Evolutionary conservation across 2,113 vertebrate genomes (phyloP), one percentile per base, ranked within the genome.

Genomic region (Phylloscopus trochilus): DNA sequence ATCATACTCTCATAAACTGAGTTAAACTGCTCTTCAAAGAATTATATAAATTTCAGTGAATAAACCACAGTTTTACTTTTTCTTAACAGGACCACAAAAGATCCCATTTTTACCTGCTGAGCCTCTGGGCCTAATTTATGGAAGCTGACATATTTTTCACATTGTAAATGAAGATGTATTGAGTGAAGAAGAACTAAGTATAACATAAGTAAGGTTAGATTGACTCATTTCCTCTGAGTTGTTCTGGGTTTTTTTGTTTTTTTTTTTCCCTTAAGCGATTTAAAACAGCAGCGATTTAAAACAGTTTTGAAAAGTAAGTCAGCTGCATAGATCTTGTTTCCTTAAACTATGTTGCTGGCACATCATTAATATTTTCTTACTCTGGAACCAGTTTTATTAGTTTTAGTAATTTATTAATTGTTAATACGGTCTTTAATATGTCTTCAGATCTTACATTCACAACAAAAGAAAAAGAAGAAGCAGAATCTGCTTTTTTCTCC

Each of bases 301-400:
- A 77, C 77, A 93, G 68, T 53, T 87, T 37, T 23, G 30, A 77
- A 79, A 85, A 95, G 31, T 41, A 94, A 92, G 60, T 84, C 92
- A 85, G 52, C 58, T 88, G 92, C 90, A 96, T 24, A 89, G 47
- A 84, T 62, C 60, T 10, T 66, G 5, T 49, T 87, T 91, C 80
- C 73, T 69, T 67, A 86, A 92, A 87, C 31, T 90, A 77, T 93
- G 80, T 91, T 64, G 59, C 91, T 86, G 63, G 66, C 11, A 2
- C 77, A 82, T 70, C 55, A 92, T 70, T 80, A 79, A 60, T 59
- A 77, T 31, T 89, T 46, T 59, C n/a, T 87, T 91, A 82, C 51
- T 92, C 47, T 72, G 92, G 91, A 92, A 96, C 72, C 80, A 95
- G 93, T 94, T 95, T 97, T 94, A 84, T 79, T 39, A 33, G 24